These are phyloP conservation scores for Apostichopus parvimensis DNA, from an alignment of 35 echinoderm and acorn worm species.

Conservation along the genomic window DNA sequence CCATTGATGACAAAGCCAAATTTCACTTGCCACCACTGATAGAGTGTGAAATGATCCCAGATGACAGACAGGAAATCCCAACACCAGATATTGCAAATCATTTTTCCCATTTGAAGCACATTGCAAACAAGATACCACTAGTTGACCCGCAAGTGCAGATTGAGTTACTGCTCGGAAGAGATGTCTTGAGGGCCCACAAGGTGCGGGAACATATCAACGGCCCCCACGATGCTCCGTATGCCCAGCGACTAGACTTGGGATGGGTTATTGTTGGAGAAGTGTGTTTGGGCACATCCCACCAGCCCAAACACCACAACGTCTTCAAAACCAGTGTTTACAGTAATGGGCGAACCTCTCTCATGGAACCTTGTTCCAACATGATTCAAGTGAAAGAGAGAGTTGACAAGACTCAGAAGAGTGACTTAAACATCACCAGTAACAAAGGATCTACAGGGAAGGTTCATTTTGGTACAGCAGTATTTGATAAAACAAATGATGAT, in stretches of 20 bases:
- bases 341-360: conserved; percentile 37
- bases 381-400: conserved; percentile 39
- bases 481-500: conserved; percentile 45
- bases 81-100: conserved; percentile 22
- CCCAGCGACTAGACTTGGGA: conserved; percentile 53
- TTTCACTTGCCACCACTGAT: conserved; percentile 35
- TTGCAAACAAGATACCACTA: background rate
- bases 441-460: background rate
- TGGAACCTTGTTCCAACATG: conserved; percentile 12
- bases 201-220: conserved; percentile 24
- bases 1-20: conserved; percentile 1
- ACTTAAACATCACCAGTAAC: background rate
- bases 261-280: conserved; percentile 57
- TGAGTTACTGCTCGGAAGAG: conserved; percentile 44
- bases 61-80: conserved; percentile 62
- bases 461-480: background rate
- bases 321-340: conserved; percentile 8
- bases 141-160: background rate
- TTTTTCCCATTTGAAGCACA: background rate
- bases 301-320: background rate
- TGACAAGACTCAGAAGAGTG: conserved; percentile 7
- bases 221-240: conserved; percentile 32
- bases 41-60: conserved; percentile 60
- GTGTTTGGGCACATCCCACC: conserved; percentile 31
- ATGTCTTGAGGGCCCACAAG: conserved; percentile 39